Conservation (phyloP, 2,113 vertebrate genomes). For the Hystrix brachyura region DNA sequence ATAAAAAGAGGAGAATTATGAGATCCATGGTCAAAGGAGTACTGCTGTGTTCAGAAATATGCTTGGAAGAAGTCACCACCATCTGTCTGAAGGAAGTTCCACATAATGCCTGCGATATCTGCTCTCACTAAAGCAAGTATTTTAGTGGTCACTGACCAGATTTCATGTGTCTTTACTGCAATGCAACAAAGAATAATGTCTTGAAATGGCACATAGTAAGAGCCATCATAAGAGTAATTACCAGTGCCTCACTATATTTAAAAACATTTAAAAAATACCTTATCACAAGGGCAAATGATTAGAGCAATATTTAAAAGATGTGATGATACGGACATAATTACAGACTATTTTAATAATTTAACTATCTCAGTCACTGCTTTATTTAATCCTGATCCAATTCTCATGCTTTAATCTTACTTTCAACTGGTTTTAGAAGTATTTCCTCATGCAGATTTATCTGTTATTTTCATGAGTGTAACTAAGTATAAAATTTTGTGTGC, state of each 20-base stretch:
- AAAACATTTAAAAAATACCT: conserved; percentile 23
- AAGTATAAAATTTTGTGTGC: conserved; percentile 5
- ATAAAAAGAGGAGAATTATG: neutral
- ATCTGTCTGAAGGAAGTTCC: neutral
- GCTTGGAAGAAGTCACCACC: neutral
- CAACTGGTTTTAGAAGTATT: conserved; percentile 21
- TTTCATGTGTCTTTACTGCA: conserved; percentile 23
- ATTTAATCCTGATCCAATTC: conserved; percentile 16
- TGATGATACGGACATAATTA: conserved; percentile 10
- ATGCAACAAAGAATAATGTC: conserved; percentile 18
- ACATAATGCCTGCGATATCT: neutral
- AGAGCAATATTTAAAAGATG: conserved; percentile 38
- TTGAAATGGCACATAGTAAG: neutral
- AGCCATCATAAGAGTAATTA: neutral
- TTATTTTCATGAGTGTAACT: conserved; percentile 36
- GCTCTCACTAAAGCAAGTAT: neutral
- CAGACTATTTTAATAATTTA: neutral
- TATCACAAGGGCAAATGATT: neutral
- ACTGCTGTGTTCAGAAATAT: neutral
- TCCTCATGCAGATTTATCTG: neutral
- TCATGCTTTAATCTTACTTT: conserved; percentile 16
- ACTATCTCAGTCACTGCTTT: conserved; percentile 18
- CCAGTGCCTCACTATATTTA: neutral
- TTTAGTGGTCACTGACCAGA: neutral
- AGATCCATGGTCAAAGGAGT: neutral